These are phyloP conservation scores for Serinus canaria DNA, from an alignment of 2,113 vertebrate species.

Conservation along the genomic window DNA sequence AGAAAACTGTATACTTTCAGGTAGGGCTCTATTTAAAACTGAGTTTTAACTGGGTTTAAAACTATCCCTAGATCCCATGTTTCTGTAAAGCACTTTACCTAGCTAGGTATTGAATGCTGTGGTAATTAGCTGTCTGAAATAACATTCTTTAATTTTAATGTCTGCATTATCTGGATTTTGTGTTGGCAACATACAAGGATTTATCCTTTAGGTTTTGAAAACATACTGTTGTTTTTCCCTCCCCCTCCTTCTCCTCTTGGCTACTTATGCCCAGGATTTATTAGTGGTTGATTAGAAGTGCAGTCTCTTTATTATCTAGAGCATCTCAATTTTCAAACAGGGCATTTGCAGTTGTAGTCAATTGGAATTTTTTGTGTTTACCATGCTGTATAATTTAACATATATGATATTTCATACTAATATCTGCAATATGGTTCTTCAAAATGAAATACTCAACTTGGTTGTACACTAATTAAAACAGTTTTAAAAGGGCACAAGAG, in stretches of 20 bases:
- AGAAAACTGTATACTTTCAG: not conserved
- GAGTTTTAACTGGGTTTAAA: not conserved
- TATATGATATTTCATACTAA: not conserved
- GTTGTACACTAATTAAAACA: not conserved
- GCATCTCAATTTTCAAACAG: not conserved
- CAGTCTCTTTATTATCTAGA: not conserved
- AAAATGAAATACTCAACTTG: not conserved
- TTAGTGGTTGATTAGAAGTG: not conserved
- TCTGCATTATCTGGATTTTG: not conserved
- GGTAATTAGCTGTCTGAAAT: not conserved
- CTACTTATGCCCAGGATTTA: not conserved
- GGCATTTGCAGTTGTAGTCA: not conserved
- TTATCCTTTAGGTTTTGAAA: not conserved
- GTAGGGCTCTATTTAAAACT: not conserved
- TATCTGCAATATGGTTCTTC: not conserved
- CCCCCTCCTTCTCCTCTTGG: not conserved
- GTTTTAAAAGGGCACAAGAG: not conserved
- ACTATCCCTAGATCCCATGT: not conserved
- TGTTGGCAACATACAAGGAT: not conserved
- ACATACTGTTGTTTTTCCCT: rapidly evolving
- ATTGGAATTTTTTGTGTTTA: not conserved
- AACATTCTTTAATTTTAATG: not conserved
- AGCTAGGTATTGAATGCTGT: not conserved
- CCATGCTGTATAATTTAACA: not conserved
- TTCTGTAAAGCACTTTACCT: not conserved